Evolutionary conservation across 2,888 invertebrate genomes (phyloP).

Genomic region (Allophyes oxyacanthae): DNA sequence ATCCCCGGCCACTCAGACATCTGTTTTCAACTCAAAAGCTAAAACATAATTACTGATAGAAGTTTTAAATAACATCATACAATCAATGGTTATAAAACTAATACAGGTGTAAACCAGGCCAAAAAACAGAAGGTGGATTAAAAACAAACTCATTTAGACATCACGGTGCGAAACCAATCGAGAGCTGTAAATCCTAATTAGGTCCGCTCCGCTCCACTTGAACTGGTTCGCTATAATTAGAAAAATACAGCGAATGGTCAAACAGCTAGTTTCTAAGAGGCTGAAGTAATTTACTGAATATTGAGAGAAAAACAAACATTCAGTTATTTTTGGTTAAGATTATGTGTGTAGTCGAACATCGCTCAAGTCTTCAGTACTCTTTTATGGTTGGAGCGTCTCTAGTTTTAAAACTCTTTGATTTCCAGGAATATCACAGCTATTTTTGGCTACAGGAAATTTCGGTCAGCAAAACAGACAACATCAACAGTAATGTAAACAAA

Average conservation of each 20-base stretch:
- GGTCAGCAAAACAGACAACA: not conserved
- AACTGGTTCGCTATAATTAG: slow-evolving; percentile 52
- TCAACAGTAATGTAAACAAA: slow-evolving; percentile 1
- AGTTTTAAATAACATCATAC: slow-evolving; percentile 9
- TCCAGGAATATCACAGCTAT: not conserved
- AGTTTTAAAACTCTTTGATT: not conserved
- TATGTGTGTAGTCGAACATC: not conserved
- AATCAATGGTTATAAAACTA: slow-evolving; percentile 12
- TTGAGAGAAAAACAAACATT: slow-evolving; percentile 14
- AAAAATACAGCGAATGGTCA: slow-evolving; percentile 42
- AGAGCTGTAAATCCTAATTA: slow-evolving; percentile 60
- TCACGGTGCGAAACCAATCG: slow-evolving; percentile 54
- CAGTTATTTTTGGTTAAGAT: slow-evolving; percentile 1
- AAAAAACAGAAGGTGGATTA: slow-evolving; percentile 19
- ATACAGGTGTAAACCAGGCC: slow-evolving; percentile 13
- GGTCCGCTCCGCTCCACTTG: slow-evolving; percentile 59
- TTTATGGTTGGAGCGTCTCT: not conserved
- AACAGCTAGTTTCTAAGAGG: slow-evolving; percentile 20
- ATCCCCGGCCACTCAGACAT: not conserved
- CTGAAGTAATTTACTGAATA: slow-evolving; percentile 11
- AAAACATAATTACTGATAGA: not conserved
- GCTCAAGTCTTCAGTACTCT: not conserved
- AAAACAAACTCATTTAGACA: slow-evolving; percentile 36
- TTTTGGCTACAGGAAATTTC: not conserved
- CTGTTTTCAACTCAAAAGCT: slow-evolving; percentile 2